Evolutionary conservation across 1,140 invertebrate species (phyloP).

Genomic region (Drosophila virilis): DNA sequence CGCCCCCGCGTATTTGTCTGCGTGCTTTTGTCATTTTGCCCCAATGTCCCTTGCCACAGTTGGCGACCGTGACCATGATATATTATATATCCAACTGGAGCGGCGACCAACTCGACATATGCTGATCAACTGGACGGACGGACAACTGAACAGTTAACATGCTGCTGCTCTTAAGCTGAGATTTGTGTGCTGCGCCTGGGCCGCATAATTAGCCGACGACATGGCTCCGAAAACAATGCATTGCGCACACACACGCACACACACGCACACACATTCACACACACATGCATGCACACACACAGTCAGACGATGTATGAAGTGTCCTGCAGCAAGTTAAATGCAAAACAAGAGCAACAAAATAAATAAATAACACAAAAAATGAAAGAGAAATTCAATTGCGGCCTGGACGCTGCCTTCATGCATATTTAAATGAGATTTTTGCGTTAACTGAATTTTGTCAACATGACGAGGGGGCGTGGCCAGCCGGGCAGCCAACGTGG

Average conservation of each 20-base stretch:
- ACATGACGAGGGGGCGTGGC: slow-evolving; percentile 44
- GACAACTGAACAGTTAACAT: slow-evolving; percentile 62
- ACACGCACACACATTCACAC: not conserved
- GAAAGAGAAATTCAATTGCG: slow-evolving; percentile 54
- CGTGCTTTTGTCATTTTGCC: slow-evolving; percentile 33
- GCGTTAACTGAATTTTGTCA: slow-evolving; percentile 80
- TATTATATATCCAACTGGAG: slow-evolving; percentile 71
- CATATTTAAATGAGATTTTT: slow-evolving; percentile 80
- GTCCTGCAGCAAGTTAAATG: slow-evolving; percentile 30
- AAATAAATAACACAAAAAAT: slow-evolving; percentile 5
- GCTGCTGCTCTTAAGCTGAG: slow-evolving; percentile 66
- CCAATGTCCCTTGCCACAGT: slow-evolving; percentile 34
- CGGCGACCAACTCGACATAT: slow-evolving; percentile 27
- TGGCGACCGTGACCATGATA: slow-evolving; percentile 73
- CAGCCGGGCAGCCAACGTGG: slow-evolving; percentile 16
- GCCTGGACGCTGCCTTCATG: slow-evolving; percentile 60
- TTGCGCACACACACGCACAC: slow-evolving; percentile 16
- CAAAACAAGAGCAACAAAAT: slow-evolving; percentile 10
- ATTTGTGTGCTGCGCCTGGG: slow-evolving; percentile 48
- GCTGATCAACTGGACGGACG: slow-evolving; percentile 17
- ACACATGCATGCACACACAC: slow-evolving; percentile 6
- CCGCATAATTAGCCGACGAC: slow-evolving; percentile 65
- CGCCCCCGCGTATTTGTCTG: not conserved
- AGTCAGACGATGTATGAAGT: not conserved
- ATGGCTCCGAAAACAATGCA: slow-evolving; percentile 22